Percentiles rank a stretch among this genome's conserved stretches.
Evolutionary conservation across 2,888 invertebrate genomes (phyloP).

Genomic region (Athrips mouffetella): DNA sequence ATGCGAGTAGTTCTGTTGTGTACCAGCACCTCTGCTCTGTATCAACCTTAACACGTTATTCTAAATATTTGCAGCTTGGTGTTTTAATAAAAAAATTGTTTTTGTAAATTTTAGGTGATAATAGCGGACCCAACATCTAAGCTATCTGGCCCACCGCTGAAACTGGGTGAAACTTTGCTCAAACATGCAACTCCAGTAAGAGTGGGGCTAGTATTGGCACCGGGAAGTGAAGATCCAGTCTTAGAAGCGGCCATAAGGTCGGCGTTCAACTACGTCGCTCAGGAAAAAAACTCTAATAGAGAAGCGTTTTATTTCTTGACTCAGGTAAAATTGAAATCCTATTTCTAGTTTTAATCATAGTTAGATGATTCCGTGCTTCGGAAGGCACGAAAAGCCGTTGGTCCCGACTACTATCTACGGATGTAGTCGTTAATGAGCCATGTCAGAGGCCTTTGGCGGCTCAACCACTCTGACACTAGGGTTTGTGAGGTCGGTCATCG

Average conservation of each 20-base stretch:
- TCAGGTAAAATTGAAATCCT: slow-evolving; percentile 78
- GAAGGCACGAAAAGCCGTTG: too few species aligned
- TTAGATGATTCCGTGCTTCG: slow-evolving; percentile 1
- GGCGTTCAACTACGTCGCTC: slow-evolving; percentile 93
- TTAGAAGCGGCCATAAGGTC: slow-evolving; percentile 90
- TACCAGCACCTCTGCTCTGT: too few species aligned
- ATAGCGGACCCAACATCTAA: slow-evolving; percentile 89
- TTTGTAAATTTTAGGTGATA: slow-evolving; percentile 80
- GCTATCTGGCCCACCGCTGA: slow-evolving; percentile 84
- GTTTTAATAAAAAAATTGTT: too few species aligned
- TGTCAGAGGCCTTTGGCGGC: too few species aligned
- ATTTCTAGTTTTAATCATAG: not conserved
- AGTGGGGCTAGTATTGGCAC: slow-evolving; percentile 90
- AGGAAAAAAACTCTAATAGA: slow-evolving; percentile 83
- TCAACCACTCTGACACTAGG: too few species aligned
- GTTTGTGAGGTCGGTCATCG: too few species aligned
- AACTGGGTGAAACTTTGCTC: slow-evolving; percentile 93
- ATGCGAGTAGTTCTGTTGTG: too few species aligned
- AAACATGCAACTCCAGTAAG: slow-evolving; percentile 94
- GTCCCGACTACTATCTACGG: too few species aligned
- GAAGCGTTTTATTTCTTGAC: slow-evolving; percentile 91
- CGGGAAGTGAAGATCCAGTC: slow-evolving; percentile 79
- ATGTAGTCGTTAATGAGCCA: too few species aligned
- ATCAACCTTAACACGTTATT: too few species aligned
- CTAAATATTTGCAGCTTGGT: too few species aligned